Conservation (phyloP, 2,113 vertebrate species). For the Cacatua alba region DNA sequence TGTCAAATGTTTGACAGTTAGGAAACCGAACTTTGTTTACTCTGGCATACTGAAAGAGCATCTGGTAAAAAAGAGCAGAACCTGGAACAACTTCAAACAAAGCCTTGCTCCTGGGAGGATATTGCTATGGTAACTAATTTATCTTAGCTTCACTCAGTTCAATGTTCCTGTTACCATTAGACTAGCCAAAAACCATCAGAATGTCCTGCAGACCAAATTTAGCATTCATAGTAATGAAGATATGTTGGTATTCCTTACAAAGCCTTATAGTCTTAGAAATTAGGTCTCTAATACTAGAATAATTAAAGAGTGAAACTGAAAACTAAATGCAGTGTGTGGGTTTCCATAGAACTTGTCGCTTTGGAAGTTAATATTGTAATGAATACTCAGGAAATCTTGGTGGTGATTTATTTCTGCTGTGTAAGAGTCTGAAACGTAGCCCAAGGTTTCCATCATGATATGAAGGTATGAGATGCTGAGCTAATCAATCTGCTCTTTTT, state of each 20-base stretch:
- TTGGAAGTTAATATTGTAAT: neutral
- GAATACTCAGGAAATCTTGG: neutral
- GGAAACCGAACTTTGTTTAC: neutral
- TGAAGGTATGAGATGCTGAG: neutral
- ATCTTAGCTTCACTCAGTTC: neutral
- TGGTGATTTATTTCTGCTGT: neutral
- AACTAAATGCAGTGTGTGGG: neutral
- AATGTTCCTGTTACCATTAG: neutral
- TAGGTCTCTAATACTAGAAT: neutral
- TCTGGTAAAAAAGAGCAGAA: slow-evolving; percentile 39
- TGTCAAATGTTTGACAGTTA: slow-evolving; percentile 28
- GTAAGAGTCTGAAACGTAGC: neutral
- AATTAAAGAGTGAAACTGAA: neutral
- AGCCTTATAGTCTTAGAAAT: neutral
- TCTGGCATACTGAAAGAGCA: slow-evolving; percentile 44
- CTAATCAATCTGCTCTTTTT: neutral
- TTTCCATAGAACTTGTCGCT: neutral
- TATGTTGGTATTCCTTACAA: neutral
- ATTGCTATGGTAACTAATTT: slow-evolving; percentile 38
- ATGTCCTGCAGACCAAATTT: neutral
- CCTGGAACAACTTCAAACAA: slow-evolving; percentile 31
- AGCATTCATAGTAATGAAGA: neutral
- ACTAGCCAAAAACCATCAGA: neutral
- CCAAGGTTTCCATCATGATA: neutral
- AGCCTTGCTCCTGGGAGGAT: neutral